Percentiles rank a stretch among this genome's conserved stretches.
phyloP scores from a whole-genome alignment of 1,140 invertebrate species.

The Hirudo medicinalis region DNA sequence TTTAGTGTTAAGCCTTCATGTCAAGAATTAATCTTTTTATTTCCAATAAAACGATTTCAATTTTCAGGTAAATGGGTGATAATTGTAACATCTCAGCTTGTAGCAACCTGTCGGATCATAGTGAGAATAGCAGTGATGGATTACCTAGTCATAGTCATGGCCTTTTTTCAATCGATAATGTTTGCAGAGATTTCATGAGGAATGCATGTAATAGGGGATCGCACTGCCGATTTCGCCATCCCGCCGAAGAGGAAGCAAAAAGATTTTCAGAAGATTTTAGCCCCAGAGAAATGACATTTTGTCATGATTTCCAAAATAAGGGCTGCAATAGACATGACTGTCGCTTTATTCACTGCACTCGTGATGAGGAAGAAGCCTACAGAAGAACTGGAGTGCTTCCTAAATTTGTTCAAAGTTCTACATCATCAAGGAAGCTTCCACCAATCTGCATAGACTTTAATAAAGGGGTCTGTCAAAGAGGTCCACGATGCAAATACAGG shows the following conservation, averaged over 20 bases:
- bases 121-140: slow-evolving; percentile 35
- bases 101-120: slow-evolving; percentile 33
- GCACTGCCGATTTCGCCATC: slow-evolving; percentile 49
- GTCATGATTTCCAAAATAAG: slow-evolving; percentile 69
- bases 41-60: too few relatives aligned
- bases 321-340: slow-evolving; percentile 29
- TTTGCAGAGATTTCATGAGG: slow-evolving; percentile 49
- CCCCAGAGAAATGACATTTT: slow-evolving; percentile 52
- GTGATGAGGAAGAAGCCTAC: slow-evolving; percentile 63
- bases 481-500: slow-evolving; percentile 47
- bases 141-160: slow-evolving; percentile 19
- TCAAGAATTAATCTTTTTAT: too few relatives aligned
- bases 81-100: not conserved
- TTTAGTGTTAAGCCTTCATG: too few relatives aligned
- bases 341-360: slow-evolving; percentile 62
- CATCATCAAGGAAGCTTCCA: slow-evolving; percentile 32
- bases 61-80: not conserved
- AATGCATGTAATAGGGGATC: slow-evolving; percentile 61
- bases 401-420: slow-evolving; percentile 29
- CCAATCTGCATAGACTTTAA: slow-evolving; percentile 63
- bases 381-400: slow-evolving; percentile 40
- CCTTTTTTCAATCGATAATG: slow-evolving; percentile 31
- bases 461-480: slow-evolving; percentile 55
- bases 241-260: slow-evolving; percentile 28
- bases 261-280: slow-evolving; percentile 25